These are phyloP conservation scores for Stegostoma tigrinum DNA, from an alignment of 2,113 vertebrate genomes.

Conservation along the genomic window DNA sequence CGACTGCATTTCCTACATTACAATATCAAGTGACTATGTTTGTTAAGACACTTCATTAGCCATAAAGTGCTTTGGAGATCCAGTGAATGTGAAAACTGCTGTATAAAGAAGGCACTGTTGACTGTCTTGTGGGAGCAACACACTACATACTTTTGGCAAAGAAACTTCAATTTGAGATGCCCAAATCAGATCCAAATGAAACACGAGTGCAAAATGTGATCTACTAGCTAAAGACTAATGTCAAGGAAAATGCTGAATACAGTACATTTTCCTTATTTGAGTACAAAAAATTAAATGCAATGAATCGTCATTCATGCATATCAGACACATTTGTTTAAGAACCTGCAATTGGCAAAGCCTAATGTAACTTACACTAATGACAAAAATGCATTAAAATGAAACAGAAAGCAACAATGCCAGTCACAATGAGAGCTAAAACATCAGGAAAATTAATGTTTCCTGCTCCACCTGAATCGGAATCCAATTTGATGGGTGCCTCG, in stretches of 20 bases:
- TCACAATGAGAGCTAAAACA: not conserved
- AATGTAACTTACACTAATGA: not conserved
- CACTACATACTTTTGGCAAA: not conserved
- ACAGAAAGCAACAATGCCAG: not conserved
- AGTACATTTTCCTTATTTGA: not conserved
- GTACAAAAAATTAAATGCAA: not conserved
- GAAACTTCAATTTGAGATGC: not conserved
- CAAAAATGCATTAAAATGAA: not conserved
- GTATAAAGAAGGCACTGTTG: not conserved
- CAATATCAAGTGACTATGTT: not conserved
- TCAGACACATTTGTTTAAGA: not conserved
- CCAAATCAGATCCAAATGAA: not conserved
- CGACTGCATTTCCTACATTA: not conserved
- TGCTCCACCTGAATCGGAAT: not conserved
- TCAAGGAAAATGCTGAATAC: not conserved
- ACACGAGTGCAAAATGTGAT: not conserved
- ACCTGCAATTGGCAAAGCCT: not conserved
- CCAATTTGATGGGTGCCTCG: not conserved
- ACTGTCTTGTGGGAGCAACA: not conserved
- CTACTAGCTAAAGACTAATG: not conserved
- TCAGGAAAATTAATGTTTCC: not conserved
- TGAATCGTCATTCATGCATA: not conserved
- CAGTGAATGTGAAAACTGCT: not conserved
- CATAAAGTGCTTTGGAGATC: not conserved
- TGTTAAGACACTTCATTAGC: not conserved